Evolutionary conservation across 2,888 invertebrate genomes (phyloP).

Genomic region (Scelioninae gen. 2): DNA sequence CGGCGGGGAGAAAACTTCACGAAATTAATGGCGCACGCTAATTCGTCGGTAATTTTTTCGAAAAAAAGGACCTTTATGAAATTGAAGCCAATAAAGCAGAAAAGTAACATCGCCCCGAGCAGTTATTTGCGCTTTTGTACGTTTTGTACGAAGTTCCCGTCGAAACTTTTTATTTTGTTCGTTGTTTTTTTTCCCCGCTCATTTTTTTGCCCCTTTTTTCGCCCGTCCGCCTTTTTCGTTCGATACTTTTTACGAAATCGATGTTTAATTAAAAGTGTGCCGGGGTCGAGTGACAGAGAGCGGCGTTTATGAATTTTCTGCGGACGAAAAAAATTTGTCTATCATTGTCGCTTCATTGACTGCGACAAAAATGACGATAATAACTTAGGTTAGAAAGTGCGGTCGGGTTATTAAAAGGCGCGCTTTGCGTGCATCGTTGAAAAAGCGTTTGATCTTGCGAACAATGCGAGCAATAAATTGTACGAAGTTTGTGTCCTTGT

Average conservation of each 20-base stretch:
- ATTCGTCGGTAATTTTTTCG: conserved; percentile 50
- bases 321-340: conserved; percentile 21
- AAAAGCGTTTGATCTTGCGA: conserved; percentile 12
- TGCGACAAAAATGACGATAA: conserved; percentile 8
- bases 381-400: conserved; percentile 9
- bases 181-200: conserved; percentile 11
- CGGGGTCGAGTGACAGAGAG: conserved; percentile 10
- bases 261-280: conserved; percentile 42
- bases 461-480: conserved; percentile 29
- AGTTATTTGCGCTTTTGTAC: conserved; percentile 44
- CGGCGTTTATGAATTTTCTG: conserved; percentile 16
- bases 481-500: conserved; percentile 13
- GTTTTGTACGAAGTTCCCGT: conserved; percentile 32
- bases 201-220: conserved; percentile 21
- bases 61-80: conserved; percentile 44
- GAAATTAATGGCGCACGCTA: conserved; percentile 57
- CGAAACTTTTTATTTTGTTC: conserved; percentile 23
- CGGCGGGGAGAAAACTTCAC: conserved; percentile 40
- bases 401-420: background rate
- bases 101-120: conserved; percentile 45
- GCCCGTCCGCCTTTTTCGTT: conserved; percentile 12
- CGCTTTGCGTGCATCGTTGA: conserved; percentile 14
- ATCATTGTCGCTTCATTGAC: conserved; percentile 22
- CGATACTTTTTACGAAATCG: conserved; percentile 27
- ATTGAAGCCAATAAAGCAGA: conserved; percentile 56